Conservation (phyloP, 1,140 invertebrate genomes). For the Chrysopa pallens region DNA sequence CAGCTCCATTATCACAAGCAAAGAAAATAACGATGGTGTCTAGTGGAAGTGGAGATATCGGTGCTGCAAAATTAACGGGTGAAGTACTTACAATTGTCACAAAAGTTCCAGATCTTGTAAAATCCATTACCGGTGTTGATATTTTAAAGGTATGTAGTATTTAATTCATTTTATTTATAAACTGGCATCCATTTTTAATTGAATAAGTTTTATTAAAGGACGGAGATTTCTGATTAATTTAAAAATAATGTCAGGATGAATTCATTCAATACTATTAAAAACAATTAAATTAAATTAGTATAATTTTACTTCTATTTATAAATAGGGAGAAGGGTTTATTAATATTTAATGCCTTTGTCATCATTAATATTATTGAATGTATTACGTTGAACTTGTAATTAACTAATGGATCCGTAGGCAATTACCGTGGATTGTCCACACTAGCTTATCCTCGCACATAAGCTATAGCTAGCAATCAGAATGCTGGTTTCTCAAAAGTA, state of each 20-base stretch:
- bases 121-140: conserved; percentile 81
- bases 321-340: too few relatives aligned
- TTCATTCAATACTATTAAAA: too few relatives aligned
- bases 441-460: too few relatives aligned
- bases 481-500: too few relatives aligned
- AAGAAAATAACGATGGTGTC: conserved; percentile 77
- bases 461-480: too few relatives aligned
- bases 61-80: conserved; percentile 81
- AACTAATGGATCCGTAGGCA: too few relatives aligned
- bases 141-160: conserved; percentile 52
- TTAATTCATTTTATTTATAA: conserved; percentile 1
- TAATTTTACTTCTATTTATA: too few relatives aligned
- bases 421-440: too few relatives aligned
- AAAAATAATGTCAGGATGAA: background rate
- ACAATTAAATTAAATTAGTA: too few relatives aligned
- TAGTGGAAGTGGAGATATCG: conserved; percentile 77
- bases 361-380: too few relatives aligned
- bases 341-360: too few relatives aligned
- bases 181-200: background rate
- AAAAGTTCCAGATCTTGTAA: conserved; percentile 76
- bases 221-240: background rate
- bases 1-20: conserved; percentile 78
- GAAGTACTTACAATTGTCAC: conserved; percentile 86
- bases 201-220: background rate
- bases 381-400: too few relatives aligned